Evolutionary conservation across 2,888 invertebrate genomes (phyloP), one percentile per base, ranked within the genome.

Genomic region (Cephalotes varians): DNA sequence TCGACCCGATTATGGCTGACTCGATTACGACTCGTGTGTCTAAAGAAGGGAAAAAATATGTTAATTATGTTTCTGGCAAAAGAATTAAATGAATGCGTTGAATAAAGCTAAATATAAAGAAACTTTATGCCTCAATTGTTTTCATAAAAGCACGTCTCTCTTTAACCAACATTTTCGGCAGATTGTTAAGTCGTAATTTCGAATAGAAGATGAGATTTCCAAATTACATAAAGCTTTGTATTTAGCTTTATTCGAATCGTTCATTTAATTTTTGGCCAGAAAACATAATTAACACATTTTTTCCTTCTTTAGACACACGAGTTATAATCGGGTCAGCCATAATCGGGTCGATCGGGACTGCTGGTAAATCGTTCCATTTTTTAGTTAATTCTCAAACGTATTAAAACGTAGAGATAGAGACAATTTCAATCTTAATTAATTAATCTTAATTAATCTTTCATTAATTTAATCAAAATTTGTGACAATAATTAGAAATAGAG

Each of bases 331-430:
- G 69, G 56, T 34, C 40, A 56, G 51, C 37, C 15, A 64, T 74
- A 54, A 76, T 76, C 74, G 65, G 51, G 49, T n/a, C n/a, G n/a
- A n/a, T n/a, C n/a, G n/a, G n/a, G n/a, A n/a, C 64, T 49, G 64
- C 5, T 47, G 56, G 18, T 34, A 44, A 69, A 77, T 71, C 54
- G 56, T 44, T 77, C 58, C 31, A 47, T 10, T 74, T 60, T 25
- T 64, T 34, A 34, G 25, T 64, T 37, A 65, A 72, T 72, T 1
- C 25, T 58, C 6, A 47, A 40, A 54, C n/a, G 54, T 49, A 37
- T 51, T 74, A 6, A 10, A 44, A 58, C 4, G 25, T 40, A 25
- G 10, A 49, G 15, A 54, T 71, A 28, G 31, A 76, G 12, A 12
- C 28, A 28, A 21, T n/a, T 49, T 62, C 6, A 18, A 40, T 40